Conservation (phyloP, 2,113 vertebrate species). For the Prinia subflava region DNA sequence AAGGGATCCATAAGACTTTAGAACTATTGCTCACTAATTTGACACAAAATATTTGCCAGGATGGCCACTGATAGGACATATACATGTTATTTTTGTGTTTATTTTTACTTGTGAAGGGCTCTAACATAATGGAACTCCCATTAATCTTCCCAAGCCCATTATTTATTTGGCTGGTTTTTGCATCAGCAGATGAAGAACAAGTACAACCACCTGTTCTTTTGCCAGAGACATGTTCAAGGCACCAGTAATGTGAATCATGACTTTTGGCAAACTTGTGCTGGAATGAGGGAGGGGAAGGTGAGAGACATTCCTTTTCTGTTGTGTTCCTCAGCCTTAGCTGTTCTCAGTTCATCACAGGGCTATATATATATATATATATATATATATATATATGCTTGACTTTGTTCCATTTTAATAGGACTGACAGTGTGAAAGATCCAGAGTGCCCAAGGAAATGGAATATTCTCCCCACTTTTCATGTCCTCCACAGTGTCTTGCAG, state of each 20-base stretch:
- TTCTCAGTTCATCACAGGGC: background rate
- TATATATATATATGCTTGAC: background rate
- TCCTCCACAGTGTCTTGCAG: background rate
- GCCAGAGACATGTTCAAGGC: background rate
- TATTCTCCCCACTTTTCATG: background rate
- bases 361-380: background rate
- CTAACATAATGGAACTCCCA: background rate
- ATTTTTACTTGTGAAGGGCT: background rate
- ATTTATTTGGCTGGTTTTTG: background rate
- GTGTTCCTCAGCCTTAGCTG: background rate
- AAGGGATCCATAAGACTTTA: background rate
- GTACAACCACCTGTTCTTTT: background rate
- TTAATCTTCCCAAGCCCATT: background rate
- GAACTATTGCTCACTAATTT: background rate
- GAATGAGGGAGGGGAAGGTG: background rate
- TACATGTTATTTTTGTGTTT: background rate
- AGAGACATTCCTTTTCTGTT: background rate
- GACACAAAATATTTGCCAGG: background rate
- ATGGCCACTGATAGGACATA: background rate
- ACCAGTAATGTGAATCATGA: background rate
- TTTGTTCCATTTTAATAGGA: background rate
- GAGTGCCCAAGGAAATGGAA: background rate
- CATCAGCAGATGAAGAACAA: background rate
- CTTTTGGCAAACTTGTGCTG: background rate
- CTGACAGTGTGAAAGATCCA: background rate